Conservation (phyloP, 2,888 invertebrate genomes). For the Mactromeris polynyma region DNA sequence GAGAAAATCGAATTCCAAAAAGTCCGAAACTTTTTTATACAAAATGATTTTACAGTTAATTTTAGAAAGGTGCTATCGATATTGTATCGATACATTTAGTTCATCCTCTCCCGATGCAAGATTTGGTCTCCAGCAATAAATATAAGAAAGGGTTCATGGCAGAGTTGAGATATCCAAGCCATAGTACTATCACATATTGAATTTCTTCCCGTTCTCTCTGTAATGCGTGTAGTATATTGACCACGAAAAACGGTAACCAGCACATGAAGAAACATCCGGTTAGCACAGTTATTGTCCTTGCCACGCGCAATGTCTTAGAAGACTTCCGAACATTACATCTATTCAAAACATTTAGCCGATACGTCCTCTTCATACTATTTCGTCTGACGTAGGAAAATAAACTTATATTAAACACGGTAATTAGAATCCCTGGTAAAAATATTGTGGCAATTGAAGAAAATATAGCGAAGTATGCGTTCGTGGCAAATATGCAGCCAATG, state of each 20-base stretch:
- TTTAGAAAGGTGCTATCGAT: no score
- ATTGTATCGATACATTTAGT: background rate
- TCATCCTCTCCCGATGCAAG: constrained; percentile 23
- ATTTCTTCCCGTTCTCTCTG: constrained; percentile 1
- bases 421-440: constrained; percentile 39
- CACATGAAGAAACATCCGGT: constrained; percentile 50
- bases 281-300: constrained; percentile 39
- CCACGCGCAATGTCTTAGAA: constrained; percentile 45
- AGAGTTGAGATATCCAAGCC: constrained; percentile 58
- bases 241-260: constrained; percentile 54
- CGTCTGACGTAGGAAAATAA: constrained; percentile 24
- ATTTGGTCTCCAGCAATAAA: constrained; percentile 24
- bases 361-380: background rate
- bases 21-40: no score
- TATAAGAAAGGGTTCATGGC: constrained; percentile 47
- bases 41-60: no score
- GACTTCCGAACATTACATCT: background rate
- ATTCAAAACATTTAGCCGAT: background rate
- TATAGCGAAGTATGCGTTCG: constrained; percentile 36
- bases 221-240: constrained; percentile 21
- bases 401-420: constrained; percentile 42
- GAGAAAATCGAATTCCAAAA: no score
- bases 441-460: constrained; percentile 35
- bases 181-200: constrained; percentile 7
- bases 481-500: constrained; percentile 29